Evolutionary conservation across 2,888 invertebrate species (phyloP).

Genomic region (Cactoblastis cactorum): DNA sequence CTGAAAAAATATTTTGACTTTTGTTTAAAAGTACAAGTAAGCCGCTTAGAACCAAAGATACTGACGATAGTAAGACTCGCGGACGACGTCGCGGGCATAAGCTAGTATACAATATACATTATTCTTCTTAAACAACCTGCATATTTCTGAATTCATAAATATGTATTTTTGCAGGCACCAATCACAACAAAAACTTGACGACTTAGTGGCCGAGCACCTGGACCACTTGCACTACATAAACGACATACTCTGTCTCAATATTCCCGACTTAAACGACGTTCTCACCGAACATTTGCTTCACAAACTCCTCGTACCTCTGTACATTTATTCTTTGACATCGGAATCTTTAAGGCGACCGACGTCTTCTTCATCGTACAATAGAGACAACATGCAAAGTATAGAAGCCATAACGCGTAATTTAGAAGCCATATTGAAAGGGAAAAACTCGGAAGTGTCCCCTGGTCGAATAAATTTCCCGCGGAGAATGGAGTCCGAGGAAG

Average conservation of each 20-base stretch:
- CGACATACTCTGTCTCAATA: slow-evolving; percentile 95
- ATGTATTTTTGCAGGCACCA: slow-evolving; percentile 85
- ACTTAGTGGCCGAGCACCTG: slow-evolving; percentile 97
- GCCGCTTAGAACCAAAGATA: too few relatives aligned
- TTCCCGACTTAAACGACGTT: slow-evolving; percentile 95
- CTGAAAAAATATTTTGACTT: too few relatives aligned
- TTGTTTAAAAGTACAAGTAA: too few relatives aligned
- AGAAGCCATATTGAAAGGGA: slow-evolving; percentile 81
- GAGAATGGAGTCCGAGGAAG: slow-evolving; percentile 73
- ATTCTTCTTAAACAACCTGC: too few relatives aligned
- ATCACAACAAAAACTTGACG: slow-evolving; percentile 93
- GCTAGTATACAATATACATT: too few relatives aligned
- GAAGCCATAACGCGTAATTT: slow-evolving; percentile 82
- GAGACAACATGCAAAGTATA: slow-evolving; percentile 72
- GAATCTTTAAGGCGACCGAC: slow-evolving; percentile 44
- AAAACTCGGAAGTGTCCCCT: slow-evolving; percentile 74
- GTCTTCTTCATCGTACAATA: slow-evolving; percentile 58
- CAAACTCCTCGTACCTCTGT: slow-evolving; percentile 94
- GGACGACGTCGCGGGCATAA: too few relatives aligned
- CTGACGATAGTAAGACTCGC: too few relatives aligned
- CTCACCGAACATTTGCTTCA: slow-evolving; percentile 96
- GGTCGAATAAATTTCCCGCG: slow-evolving; percentile 53
- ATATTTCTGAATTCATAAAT: too few relatives aligned
- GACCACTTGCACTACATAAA: slow-evolving; percentile 98
- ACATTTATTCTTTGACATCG: slow-evolving; percentile 91